A percentile compares a stretch with the other conserved stretches of the same genome.
These are phyloP conservation scores for Steinernema scapterisci DNA, from an alignment of 2,888 invertebrate genomes.

Conservation along the genomic window DNA sequence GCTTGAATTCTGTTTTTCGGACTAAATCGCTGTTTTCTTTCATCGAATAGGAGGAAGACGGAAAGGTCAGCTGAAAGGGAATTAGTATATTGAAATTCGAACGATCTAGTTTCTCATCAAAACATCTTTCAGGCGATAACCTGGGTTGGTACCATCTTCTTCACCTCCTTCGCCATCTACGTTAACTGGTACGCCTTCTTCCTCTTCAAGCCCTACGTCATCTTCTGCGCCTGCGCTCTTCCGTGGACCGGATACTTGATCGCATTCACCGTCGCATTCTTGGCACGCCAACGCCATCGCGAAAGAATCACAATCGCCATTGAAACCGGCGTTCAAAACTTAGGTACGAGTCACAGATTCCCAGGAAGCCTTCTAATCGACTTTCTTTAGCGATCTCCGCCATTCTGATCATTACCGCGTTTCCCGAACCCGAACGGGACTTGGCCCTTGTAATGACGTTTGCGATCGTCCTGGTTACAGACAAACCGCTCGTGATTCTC, in stretches of 20 bases:
- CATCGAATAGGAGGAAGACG: no score
- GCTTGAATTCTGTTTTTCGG: no score
- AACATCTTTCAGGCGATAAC: conserved; percentile 39
- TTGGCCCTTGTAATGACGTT: conserved; percentile 47
- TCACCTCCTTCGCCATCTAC: conserved; percentile 45
- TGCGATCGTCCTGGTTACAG: conserved; percentile 44
- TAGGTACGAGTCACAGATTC: conserved; percentile 34
- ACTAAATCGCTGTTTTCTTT: no score
- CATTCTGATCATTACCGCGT: conserved; percentile 41
- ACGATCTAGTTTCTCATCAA: no score
- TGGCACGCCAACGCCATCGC: conserved; percentile 38
- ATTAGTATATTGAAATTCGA: no score
- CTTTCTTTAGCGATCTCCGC: conserved; percentile 46
- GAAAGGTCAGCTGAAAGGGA: no score
- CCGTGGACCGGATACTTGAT: conserved; percentile 49
- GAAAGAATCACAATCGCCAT: conserved; percentile 50
- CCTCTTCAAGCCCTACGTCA: conserved; percentile 41
- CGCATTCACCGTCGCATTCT: conserved; percentile 41
- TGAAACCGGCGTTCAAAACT: conserved; percentile 53
- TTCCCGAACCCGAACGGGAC: conserved; percentile 47
- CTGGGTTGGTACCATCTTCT: conserved; percentile 66
- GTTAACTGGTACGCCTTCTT: conserved; percentile 44
- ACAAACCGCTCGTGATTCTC: conserved; percentile 40
- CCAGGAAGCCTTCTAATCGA: neutral
- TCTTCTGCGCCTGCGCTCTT: conserved; percentile 40